Percentiles rank a stretch among this genome's conserved stretches.
Evolutionary conservation across 2,888 invertebrate species (phyloP).

Genomic region (Dicranocentrus wangi): DNA sequence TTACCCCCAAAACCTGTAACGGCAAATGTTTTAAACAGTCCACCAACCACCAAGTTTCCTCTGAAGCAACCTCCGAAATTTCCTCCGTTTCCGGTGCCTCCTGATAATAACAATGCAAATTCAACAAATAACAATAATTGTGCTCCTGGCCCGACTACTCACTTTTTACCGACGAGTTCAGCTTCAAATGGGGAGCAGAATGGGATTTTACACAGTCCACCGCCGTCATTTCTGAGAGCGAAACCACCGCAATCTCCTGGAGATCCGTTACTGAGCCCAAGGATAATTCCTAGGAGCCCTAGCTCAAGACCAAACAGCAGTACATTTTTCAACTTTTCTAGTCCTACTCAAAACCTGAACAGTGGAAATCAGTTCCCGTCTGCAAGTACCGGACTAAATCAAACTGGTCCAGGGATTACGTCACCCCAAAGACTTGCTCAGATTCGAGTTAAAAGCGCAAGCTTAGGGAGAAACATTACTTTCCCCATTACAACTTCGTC

Average conservation of each 20-base stretch:
- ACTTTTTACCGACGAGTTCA: too few relatives aligned
- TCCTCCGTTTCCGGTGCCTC: background rate
- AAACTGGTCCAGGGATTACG: slow-evolving; percentile 4
- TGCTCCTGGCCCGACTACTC: background rate
- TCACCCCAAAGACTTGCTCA: slow-evolving; percentile 47
- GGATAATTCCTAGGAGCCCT: slow-evolving; percentile 14
- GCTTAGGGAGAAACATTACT: slow-evolving; percentile 67
- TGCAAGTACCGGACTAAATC: slow-evolving; percentile 35
- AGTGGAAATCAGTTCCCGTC: slow-evolving; percentile 52
- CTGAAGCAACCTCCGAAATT: slow-evolving; percentile 21
- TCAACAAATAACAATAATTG: background rate
- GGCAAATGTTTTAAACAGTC: slow-evolving; percentile 18
- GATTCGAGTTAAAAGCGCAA: slow-evolving; percentile 68
- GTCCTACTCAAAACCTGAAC: slow-evolving; percentile 54
- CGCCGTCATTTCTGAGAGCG: slow-evolving; percentile 37
- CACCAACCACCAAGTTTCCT: slow-evolving; percentile 46
- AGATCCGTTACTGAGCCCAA: slow-evolving; percentile 30
- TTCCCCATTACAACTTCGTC: slow-evolving; percentile 30
- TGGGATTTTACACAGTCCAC: slow-evolving; percentile 34
- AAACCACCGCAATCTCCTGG: slow-evolving; percentile 38
- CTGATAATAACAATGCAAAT: background rate
- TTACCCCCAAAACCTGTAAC: slow-evolving; percentile 70
- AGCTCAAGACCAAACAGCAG: slow-evolving; percentile 39
- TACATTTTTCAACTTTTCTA: slow-evolving; percentile 44
- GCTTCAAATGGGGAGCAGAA: slow-evolving; percentile 23